These are phyloP conservation scores for Galago senegalensis DNA, from an alignment of 2,797 vertebrate genomes.

Conservation along the genomic window DNA sequence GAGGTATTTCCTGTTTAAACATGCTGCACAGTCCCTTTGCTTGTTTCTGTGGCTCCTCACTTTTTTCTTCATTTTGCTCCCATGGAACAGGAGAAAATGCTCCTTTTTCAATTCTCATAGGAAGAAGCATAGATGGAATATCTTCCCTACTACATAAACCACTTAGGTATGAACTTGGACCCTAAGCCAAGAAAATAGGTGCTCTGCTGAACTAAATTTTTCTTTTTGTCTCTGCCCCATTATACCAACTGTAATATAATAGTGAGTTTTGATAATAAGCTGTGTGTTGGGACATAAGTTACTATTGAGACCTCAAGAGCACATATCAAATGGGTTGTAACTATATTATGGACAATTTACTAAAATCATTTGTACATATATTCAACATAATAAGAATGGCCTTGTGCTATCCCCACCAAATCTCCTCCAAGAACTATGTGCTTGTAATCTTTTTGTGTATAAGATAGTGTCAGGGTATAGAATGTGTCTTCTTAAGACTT, in stretches of 20 bases:
- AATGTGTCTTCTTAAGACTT: conserved; percentile 41
- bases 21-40: neutral
- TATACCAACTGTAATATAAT: neutral
- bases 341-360: neutral
- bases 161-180: conserved; percentile 6
- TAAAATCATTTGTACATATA: neutral
- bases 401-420: neutral
- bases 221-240: neutral
- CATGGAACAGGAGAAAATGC: neutral
- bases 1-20: neutral
- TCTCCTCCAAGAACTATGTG: neutral
- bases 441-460: neutral
- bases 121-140: conserved; percentile 18
- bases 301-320: neutral
- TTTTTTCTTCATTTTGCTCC: neutral
- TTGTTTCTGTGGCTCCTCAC: neutral
- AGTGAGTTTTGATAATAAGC: conserved; percentile 49
- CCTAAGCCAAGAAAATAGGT: conserved; percentile 35
- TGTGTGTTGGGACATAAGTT: neutral
- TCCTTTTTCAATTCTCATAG: neutral
- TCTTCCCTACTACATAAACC: neutral
- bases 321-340: neutral
- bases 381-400: conserved; percentile 4
- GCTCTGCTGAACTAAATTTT: conserved; percentile 49
- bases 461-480: neutral